phyloP scores from a whole-genome alignment of 2,797 vertebrate genomes.

The Brotogeris chrysoptera region DNA sequence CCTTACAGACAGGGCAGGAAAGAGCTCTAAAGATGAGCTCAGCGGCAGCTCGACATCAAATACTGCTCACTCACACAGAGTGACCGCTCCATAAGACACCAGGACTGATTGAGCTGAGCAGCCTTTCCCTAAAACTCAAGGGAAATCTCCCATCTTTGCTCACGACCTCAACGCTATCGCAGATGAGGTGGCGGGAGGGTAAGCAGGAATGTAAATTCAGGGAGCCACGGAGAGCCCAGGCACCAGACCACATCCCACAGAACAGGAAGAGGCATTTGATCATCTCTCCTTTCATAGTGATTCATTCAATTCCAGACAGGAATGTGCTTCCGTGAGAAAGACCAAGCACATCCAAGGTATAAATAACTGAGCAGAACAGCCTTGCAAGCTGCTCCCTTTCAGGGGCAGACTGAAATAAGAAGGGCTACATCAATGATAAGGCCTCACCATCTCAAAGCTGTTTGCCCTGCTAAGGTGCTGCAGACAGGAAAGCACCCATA shows the following conservation, averaged over 20 bases:
- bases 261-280: neutral
- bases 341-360: neutral
- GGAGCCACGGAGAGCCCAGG: neutral
- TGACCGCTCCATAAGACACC: neutral
- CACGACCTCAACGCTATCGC: accelerated
- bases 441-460: neutral
- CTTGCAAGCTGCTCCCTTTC: neutral
- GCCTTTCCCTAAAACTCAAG: neutral
- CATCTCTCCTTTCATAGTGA: neutral
- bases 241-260: neutral
- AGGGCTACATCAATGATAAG: neutral
- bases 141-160: neutral
- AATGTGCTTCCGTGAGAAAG: neutral
- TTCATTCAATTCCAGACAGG: neutral
- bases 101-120: neutral
- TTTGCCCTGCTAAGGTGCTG: accelerated
- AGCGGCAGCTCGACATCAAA: neutral
- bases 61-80: neutral
- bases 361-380: neutral
- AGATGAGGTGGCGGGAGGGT: neutral
- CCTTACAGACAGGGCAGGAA: neutral
- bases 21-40: neutral
- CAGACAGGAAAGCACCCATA: neutral
- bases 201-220: neutral
- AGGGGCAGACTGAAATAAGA: neutral